Base-by-base conservation (phyloP, 1,140 invertebrate species). In the Drosophila ficusphila region DNA sequence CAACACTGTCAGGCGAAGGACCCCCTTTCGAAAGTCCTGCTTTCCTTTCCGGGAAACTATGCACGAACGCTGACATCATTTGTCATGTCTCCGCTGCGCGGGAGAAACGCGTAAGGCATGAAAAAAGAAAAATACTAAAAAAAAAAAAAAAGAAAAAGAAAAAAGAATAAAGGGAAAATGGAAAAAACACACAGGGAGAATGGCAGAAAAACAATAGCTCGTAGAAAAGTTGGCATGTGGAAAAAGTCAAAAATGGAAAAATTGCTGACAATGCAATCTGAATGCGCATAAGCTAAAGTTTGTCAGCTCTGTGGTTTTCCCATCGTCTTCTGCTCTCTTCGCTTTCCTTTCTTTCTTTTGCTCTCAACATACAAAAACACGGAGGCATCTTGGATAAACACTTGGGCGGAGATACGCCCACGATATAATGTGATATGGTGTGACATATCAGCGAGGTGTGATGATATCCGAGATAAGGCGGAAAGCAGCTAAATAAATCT, bases 261-360 rank as follows among this genome's bases (percentile, higher is more conserved):
- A 58, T 60, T 58, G 76, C 81, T 79, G 81, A 81, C 71, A 81
- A 75, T 81, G 81, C 60, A 75, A 44, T 72, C 58, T 58, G 79
- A 75, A 85, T 69, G 76, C 79, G 76, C 79, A 68, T 58, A 85
- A 79, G 77, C 79, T 76, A 41, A 81, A 82, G 49, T 76, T 76
- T 69, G 31, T 68, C 71, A 44, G 64, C 27, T 21, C 38, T 11
- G 25, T 31, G 27, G 57, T 1, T 70, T 27, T 31, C 23, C n/a
- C n/a, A n/a, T n/a, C 4, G 16, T 27, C 41, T 16, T 2, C 39
- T n/a, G n/a, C n/a, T n/a, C n/a, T n/a, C n/a, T n/a, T n/a, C n/a
- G n/a, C n/a, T n/a, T n/a, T n/a, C n/a, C n/a, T n/a, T n/a, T n/a
- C n/a, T n/a, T n/a, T 12, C n/a, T 19, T n/a, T 27, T 9, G 7